Evolutionary conservation across 2,888 invertebrate genomes (phyloP).

Genomic region (Diaphora mendica): DNA sequence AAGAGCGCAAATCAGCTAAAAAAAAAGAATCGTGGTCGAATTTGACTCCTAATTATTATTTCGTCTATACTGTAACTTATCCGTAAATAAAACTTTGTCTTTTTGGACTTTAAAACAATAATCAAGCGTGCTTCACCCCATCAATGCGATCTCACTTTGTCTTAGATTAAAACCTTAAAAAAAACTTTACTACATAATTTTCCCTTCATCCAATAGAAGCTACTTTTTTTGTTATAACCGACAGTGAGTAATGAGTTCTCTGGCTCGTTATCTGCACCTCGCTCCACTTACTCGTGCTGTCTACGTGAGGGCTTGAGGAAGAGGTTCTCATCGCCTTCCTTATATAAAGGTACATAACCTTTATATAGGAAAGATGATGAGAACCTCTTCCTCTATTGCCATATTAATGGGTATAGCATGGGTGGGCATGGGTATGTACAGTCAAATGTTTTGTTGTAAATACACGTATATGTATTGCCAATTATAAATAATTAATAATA

Average conservation of each 20-base stretch:
- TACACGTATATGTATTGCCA: background rate
- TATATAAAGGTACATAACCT: background rate
- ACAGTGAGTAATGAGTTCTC: conserved; percentile 34
- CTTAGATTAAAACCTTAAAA: background rate
- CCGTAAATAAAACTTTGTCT: background rate
- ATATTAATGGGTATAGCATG: no score
- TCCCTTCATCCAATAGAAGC: conserved; percentile 17
- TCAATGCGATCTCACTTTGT: background rate
- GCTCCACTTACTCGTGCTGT: background rate
- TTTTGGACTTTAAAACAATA: background rate
- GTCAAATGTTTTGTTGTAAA: background rate
- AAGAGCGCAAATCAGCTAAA: no score
- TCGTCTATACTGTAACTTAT: no score
- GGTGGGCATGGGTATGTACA: no score
- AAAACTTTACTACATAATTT: background rate
- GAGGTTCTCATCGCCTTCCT: background rate
- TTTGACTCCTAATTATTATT: no score
- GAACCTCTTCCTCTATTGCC: no score
- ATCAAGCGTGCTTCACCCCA: background rate
- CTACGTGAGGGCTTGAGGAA: background rate
- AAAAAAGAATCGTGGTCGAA: no score
- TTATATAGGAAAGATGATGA: no score
- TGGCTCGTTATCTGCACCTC: conserved; percentile 28
- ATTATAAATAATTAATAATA: background rate
- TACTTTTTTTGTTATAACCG: conserved; percentile 22